Evolutionary conservation across 1,140 invertebrate genomes (phyloP), one percentile per base, ranked within the genome.

Genomic region (Centruroides sculpturatus): DNA sequence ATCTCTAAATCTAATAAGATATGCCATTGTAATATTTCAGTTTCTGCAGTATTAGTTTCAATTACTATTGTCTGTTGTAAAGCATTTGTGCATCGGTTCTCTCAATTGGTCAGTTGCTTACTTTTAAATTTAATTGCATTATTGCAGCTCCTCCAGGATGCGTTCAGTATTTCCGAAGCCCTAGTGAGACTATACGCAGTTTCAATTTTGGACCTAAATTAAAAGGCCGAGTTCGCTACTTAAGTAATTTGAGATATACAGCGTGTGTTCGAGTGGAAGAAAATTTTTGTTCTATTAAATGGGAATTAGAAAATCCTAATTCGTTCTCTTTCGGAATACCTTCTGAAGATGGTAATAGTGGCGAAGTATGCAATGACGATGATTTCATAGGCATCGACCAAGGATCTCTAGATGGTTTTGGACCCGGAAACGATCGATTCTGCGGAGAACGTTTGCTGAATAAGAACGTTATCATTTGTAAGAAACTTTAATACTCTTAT

Each of bases 371-470:
- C 93, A 72, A 98, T 88, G 60, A 98, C 92, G 66, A 98, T 87
- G 67, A 97, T 84, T 67, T 89, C 84, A 35, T 92, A 89, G 71
- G 90, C 89, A 69, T 89, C 90, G 56, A 92, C 85, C 61, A 98
- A 78, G 12, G 66, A 11, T 70, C 65, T 7, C 64, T 63, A 9
- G 63, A 68, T 36, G 67, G 66, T 0, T 64, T 61, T 48, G 66
- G 66, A 48, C 61, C 63, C 3, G 68, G 68, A 6, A 64, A 69
- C 47, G 66, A 69, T 34, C 56, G 64, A 50, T 69, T 71, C 58
- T 68, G 70, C 50, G 66, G 67, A 35, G 66, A 59, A 23, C 57
- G 62, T 61, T 57, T 70, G 5, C 46, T 68, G 8, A 62, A 70
- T 13, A 61, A 57, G 47, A 69, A 70, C 56, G 56, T 64, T 35